phyloP scores from a whole-genome alignment of 2,113 vertebrate genomes.

The Nibea albiflora region DNA sequence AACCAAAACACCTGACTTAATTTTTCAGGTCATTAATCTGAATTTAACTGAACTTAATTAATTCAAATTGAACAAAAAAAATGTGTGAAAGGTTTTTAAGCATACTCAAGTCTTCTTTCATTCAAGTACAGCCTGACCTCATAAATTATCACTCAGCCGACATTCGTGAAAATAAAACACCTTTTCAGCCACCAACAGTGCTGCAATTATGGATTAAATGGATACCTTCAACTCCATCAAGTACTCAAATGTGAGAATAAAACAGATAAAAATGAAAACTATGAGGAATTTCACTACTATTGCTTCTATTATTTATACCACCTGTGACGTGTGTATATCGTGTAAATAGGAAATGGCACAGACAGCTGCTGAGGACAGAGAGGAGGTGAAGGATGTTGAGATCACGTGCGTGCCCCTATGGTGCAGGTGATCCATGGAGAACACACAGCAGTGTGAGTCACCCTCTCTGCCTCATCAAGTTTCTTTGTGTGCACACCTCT shows the following conservation, averaged over 20 bases:
- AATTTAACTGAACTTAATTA: background rate
- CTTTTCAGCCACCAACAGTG: background rate
- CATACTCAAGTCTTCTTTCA: background rate
- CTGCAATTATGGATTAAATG: slow-evolving; percentile 2
- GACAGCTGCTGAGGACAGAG: slow-evolving; percentile 33
- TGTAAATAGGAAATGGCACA: slow-evolving; percentile 14
- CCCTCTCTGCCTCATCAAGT: slow-evolving; percentile 65
- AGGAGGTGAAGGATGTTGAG: slow-evolving; percentile 46
- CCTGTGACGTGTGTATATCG: slow-evolving; percentile 10
- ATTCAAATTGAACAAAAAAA: background rate
- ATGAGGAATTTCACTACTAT: background rate
- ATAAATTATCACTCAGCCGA: slow-evolving; percentile 2
- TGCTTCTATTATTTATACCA: slow-evolving; percentile 3
- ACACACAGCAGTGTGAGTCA: slow-evolving; percentile 78
- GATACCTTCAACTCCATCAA: background rate
- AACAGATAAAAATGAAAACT: background rate
- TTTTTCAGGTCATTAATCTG: background rate
- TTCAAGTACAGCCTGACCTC: background rate
- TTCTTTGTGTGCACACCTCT: slow-evolving; percentile 55
- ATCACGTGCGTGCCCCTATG: slow-evolving; percentile 65
- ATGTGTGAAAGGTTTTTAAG: background rate
- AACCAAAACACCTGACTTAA: background rate
- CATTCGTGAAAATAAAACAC: slow-evolving; percentile 14
- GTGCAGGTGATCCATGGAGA: slow-evolving; percentile 77
- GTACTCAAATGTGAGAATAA: slow-evolving; percentile 1